Conservation (phyloP, 1,140 invertebrate species). For the Dreissena rostriformis region DNA sequence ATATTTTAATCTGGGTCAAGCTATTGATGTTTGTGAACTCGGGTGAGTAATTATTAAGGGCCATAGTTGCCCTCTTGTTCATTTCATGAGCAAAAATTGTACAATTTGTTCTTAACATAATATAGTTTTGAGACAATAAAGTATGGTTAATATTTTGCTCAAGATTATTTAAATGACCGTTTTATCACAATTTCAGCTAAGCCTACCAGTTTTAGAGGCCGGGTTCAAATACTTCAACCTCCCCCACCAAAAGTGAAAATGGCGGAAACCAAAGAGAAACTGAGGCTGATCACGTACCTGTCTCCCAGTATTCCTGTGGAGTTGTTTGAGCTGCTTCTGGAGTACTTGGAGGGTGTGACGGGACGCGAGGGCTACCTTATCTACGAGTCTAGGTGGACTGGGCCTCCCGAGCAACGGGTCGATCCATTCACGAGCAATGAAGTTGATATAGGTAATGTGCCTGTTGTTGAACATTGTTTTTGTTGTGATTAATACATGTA, state of each 20-base stretch:
- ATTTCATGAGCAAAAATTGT: too few species aligned
- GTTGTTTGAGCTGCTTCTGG: slow-evolving; percentile 84
- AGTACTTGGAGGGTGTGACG: slow-evolving; percentile 83
- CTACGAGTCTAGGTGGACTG: slow-evolving; percentile 84
- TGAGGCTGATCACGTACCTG: slow-evolving; percentile 83
- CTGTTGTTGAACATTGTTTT: not conserved
- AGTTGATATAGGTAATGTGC: slow-evolving; percentile 84
- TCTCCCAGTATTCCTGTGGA: slow-evolving; percentile 85
- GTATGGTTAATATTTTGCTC: too few species aligned
- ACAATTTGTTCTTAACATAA: too few species aligned
- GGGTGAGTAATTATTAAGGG: too few species aligned
- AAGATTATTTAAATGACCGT: too few species aligned
- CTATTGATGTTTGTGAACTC: too few species aligned
- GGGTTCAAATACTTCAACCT: too few species aligned
- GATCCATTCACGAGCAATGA: slow-evolving; percentile 84
- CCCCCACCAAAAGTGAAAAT: not conserved
- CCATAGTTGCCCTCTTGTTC: too few species aligned
- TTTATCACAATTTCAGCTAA: too few species aligned
- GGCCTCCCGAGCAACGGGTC: slow-evolving; percentile 81
- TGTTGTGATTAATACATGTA: not conserved
- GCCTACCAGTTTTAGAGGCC: too few species aligned
- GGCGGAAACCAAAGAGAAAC: slow-evolving; percentile 42
- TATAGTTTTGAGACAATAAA: too few species aligned
- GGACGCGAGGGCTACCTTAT: slow-evolving; percentile 83
- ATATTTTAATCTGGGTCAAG: too few species aligned